Conservation (phyloP, 2,113 vertebrate species). For the Leucoraja erinaceus region DNA sequence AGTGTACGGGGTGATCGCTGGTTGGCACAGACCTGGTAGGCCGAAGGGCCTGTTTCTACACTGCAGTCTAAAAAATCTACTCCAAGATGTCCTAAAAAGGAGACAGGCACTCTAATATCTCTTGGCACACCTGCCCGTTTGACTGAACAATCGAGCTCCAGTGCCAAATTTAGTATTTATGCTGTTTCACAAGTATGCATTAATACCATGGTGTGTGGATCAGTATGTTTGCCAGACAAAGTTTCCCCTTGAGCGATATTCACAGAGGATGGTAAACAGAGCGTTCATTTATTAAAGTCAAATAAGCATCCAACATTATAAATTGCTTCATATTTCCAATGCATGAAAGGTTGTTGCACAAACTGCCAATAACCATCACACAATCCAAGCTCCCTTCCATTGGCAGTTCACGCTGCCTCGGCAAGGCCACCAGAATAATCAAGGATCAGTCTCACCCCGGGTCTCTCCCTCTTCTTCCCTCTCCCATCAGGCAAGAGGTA, state of each 20-base stretch:
- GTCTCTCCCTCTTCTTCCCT: too few relatives aligned
- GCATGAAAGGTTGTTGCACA: neutral
- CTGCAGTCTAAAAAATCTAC: neutral
- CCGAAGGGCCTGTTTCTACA: too few relatives aligned
- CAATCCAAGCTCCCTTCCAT: too few relatives aligned
- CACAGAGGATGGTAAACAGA: neutral
- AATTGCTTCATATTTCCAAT: slow-evolving; percentile 24
- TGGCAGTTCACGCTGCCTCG: too few relatives aligned
- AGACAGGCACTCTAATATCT: neutral
- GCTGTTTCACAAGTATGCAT: neutral
- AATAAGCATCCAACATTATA: neutral
- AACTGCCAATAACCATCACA: neutral
- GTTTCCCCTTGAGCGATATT: neutral
- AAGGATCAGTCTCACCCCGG: too few relatives aligned
- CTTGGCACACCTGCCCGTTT: slow-evolving; percentile 24
- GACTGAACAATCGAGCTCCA: neutral
- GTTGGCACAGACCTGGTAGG: too few relatives aligned
- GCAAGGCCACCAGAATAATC: too few relatives aligned
- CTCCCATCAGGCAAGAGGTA: too few relatives aligned
- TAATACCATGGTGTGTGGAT: neutral
- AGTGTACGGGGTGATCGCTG: too few relatives aligned
- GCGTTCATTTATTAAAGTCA: neutral
- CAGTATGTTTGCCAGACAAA: neutral
- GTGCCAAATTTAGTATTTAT: neutral
- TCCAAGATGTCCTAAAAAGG: slow-evolving; percentile 20